These are phyloP conservation scores for Clinocottus analis DNA, from an alignment of 2,113 vertebrate genomes.

Conservation along the genomic window DNA sequence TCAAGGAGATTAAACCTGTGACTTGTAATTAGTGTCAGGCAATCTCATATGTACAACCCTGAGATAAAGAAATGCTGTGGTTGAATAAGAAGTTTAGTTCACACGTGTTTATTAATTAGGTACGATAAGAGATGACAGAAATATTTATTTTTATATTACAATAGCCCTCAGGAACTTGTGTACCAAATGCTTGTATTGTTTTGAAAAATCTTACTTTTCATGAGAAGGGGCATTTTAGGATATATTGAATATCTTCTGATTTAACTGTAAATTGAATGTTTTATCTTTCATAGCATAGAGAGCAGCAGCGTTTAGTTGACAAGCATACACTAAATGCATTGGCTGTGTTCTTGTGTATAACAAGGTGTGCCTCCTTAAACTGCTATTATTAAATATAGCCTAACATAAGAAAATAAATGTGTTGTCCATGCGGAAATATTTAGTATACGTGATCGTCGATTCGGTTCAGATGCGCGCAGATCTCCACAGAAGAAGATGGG, in stretches of 20 bases:
- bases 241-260: not conserved
- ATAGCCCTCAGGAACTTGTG: not conserved
- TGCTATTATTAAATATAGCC: not conserved
- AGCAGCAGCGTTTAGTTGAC: constrained; percentile 38
- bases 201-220: not conserved
- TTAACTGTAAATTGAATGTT: constrained; percentile 21
- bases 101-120: not conserved
- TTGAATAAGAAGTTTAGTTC: not conserved
- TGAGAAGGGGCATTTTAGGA: not conserved
- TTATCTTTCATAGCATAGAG: constrained; percentile 27
- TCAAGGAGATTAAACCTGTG: constrained; percentile 38
- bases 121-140: not conserved
- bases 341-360: constrained; percentile 24
- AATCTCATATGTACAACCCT: constrained; percentile 6
- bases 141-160: constrained; percentile 6
- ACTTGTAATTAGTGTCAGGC: constrained; percentile 25
- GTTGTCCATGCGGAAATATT: not conserved
- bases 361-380: not conserved
- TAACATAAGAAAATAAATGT: not conserved
- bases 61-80: not conserved
- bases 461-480: constrained; percentile 1
- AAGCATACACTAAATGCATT: constrained; percentile 35
- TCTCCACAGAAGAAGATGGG: constrained; percentile 4
- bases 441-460: not conserved
- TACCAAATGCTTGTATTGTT: not conserved